Percentiles rank a stretch among this genome's conserved stretches.
These are phyloP conservation scores for Gari tellinella DNA, from an alignment of 2,888 invertebrate genomes.

Conservation along the genomic window DNA sequence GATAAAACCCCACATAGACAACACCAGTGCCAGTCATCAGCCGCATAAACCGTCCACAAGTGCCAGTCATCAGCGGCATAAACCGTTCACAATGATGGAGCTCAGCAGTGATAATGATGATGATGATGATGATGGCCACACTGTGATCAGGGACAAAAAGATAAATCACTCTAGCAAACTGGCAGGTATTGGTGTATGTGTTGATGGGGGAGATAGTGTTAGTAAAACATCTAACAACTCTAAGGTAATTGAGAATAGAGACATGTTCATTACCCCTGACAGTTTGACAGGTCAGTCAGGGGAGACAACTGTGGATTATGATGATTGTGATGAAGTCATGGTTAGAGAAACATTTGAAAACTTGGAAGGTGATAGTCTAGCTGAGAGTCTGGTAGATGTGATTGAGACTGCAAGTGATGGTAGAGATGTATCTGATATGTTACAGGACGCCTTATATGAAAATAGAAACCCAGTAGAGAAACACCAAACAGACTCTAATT, in stretches of 20 bases:
- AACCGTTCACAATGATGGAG: neutral
- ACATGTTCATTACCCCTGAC: no score
- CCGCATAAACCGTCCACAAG: neutral
- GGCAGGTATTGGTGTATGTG: neutral
- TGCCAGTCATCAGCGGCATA: neutral
- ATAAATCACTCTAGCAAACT: neutral
- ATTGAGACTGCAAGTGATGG: slow-evolving; percentile 17
- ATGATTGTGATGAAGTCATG: slow-evolving; percentile 1
- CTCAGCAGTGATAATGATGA: neutral
- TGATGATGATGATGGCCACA: neutral
- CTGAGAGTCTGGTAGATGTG: slow-evolving; percentile 32
- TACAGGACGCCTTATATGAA: slow-evolving; percentile 38
- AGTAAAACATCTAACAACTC: no score
- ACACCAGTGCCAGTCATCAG: neutral
- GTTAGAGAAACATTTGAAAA: neutral
- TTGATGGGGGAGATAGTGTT: neutral
- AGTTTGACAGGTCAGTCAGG: no score
- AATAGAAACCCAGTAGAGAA: neutral
- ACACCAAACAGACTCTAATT: neutral
- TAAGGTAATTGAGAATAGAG: no score
- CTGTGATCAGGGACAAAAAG: no score
- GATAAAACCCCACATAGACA: neutral
- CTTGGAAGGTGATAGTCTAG: neutral
- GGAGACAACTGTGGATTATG: neutral
- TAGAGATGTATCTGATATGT: slow-evolving; percentile 47